Percentiles rank a stretch among this genome's conserved stretches.
Evolutionary conservation across 2,113 vertebrate species (phyloP).

Genomic region (Numida meleagris): DNA sequence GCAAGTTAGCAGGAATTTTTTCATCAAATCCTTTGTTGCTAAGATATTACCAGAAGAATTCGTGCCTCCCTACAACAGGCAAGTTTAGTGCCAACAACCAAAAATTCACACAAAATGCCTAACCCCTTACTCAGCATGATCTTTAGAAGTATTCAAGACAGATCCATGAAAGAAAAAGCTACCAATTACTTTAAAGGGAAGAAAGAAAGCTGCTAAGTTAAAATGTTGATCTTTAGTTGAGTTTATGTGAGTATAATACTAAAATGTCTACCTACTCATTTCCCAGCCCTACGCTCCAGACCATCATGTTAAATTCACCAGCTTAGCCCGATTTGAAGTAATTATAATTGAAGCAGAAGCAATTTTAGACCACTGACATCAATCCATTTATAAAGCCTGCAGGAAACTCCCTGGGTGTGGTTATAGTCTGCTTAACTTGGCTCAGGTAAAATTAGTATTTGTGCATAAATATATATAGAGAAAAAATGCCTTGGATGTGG

Average conservation of each 20-base stretch:
- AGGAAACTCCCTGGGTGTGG: conserved; percentile 11
- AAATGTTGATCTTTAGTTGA: neutral
- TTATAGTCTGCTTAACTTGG: neutral
- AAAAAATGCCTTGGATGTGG: neutral
- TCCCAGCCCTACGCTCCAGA: neutral
- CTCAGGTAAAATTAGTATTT: neutral
- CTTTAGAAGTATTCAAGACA: neutral
- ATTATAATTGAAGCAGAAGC: neutral
- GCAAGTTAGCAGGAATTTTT: neutral
- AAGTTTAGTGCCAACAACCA: neutral
- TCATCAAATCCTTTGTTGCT: conserved; percentile 19
- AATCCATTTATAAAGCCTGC: neutral
- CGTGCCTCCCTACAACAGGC: neutral
- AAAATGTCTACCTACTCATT: neutral
- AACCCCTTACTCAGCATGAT: neutral
- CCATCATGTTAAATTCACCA: neutral
- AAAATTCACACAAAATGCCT: neutral
- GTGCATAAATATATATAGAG: neutral
- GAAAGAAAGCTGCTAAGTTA: neutral
- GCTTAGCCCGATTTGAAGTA: neutral
- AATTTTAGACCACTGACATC: neutral
- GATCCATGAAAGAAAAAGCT: neutral
- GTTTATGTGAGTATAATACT: neutral
- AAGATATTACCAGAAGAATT: conserved; percentile 34
- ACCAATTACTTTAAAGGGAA: neutral